phyloP scores from a whole-genome alignment of 2,113 vertebrate genomes.

The Callochromis pleurospilus region DNA sequence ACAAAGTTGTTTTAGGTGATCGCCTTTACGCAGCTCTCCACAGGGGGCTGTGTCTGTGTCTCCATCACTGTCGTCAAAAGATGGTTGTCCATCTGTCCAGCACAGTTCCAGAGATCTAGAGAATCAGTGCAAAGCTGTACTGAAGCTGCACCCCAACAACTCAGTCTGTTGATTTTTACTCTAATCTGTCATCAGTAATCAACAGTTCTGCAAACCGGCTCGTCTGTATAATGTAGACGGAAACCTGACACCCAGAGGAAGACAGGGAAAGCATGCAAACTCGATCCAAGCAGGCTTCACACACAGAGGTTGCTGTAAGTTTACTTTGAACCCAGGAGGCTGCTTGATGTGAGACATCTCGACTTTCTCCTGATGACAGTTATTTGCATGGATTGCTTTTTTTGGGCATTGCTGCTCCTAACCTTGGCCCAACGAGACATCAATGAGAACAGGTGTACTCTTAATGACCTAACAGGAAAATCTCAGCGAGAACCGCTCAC shows the following conservation, averaged over 20 bases:
- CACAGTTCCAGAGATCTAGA: background rate
- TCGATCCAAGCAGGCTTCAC: background rate
- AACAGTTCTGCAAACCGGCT: background rate
- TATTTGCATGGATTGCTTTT: background rate
- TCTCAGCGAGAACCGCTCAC: background rate
- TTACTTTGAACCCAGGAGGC: background rate
- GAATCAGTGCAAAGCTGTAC: background rate
- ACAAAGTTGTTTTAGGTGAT: background rate
- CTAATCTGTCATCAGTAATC: background rate
- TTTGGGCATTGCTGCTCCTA: background rate
- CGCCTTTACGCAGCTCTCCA: accelerated
- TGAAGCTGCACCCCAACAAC: background rate
- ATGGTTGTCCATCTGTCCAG: background rate
- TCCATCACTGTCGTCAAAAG: background rate
- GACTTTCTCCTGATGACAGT: background rate
- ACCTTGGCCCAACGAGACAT: background rate
- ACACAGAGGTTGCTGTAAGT: background rate
- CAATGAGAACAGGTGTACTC: conserved; percentile 28
- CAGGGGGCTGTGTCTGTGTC: background rate
- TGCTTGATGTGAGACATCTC: accelerated
- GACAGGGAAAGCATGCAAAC: background rate
- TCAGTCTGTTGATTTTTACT: background rate
- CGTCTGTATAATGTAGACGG: background rate
- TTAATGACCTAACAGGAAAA: conserved; percentile 21
- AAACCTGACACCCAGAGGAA: background rate